Conservation (phyloP, 2,888 invertebrate species). For the Drymonia ruficornis region DNA sequence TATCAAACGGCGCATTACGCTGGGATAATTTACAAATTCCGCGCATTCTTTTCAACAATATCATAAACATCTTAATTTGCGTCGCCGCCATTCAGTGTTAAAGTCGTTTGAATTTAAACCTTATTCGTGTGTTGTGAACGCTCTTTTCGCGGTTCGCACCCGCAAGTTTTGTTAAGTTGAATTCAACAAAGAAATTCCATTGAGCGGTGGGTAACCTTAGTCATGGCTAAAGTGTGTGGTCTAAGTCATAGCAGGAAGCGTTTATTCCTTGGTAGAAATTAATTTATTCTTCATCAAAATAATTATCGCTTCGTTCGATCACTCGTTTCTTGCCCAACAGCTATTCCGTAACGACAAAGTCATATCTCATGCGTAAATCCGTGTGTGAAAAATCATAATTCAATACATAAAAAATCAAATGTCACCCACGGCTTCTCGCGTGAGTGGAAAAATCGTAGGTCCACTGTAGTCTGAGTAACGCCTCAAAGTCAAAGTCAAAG, state of each 20-base stretch:
- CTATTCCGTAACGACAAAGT: too few species aligned
- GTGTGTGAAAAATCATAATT: too few species aligned
- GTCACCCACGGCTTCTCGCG: too few species aligned
- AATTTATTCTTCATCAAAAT: too few species aligned
- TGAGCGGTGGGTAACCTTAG: constrained; percentile 35
- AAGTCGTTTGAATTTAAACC: constrained; percentile 18
- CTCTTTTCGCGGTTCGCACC: constrained; percentile 13
- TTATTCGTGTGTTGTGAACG: constrained; percentile 17
- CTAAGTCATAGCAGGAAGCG: neutral
- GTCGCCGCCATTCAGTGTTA: constrained; percentile 17
- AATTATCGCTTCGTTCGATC: too few species aligned
- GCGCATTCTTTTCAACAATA: constrained; percentile 33
- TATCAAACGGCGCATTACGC: constrained; percentile 10
- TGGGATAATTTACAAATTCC: constrained; percentile 25
- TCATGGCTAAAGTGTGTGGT: constrained; percentile 13
- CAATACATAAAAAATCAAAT: too few species aligned
- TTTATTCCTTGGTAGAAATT: neutral
- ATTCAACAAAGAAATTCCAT: constrained; percentile 49
- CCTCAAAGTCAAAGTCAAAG: too few species aligned
- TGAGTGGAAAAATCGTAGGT: too few species aligned
- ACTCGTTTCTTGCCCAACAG: too few species aligned
- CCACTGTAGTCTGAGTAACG: too few species aligned
- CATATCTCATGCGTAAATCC: too few species aligned
- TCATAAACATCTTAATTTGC: constrained; percentile 47
- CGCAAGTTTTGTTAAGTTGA: constrained; percentile 26